Conservation (phyloP, 2,113 vertebrate genomes). For the Xenopus laevis region DNA sequence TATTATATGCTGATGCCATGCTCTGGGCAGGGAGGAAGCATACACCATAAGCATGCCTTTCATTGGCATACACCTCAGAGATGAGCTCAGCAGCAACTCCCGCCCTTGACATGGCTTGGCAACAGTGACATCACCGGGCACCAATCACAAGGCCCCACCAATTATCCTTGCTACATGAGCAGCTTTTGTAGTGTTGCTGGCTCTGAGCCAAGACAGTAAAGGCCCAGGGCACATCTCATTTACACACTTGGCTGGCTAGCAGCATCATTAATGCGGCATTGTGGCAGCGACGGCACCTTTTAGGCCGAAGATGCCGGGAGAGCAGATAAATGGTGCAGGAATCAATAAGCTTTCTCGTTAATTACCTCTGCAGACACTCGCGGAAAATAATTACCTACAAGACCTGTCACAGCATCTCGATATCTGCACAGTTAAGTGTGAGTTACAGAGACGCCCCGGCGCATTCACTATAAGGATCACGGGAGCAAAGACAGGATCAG, state of each 20-base stretch:
- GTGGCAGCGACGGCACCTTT: not conserved
- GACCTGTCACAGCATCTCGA: not conserved
- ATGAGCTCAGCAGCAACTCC: not conserved
- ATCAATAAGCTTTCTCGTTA: constrained; percentile 37
- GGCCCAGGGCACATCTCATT: not conserved
- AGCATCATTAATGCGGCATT: not conserved
- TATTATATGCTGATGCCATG: too few relatives aligned
- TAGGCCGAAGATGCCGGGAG: not conserved
- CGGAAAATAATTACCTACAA: constrained; percentile 23
- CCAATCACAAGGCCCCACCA: not conserved
- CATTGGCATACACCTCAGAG: too few relatives aligned
- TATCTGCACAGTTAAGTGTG: too few relatives aligned
- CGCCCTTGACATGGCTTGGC: not conserved
- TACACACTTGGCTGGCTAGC: constrained; percentile 8
- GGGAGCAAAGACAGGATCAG: too few relatives aligned
- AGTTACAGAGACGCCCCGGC: too few relatives aligned
- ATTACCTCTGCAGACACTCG: constrained; percentile 27
- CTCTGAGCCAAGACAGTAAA: constrained; percentile 1
- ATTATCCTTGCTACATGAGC: not conserved
- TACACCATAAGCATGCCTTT: too few relatives aligned
- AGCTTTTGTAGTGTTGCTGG: not conserved
- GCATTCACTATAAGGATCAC: too few relatives aligned
- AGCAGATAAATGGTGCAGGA: constrained; percentile 11
- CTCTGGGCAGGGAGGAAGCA: too few relatives aligned
- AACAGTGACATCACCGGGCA: not conserved